Percentiles rank a stretch among this genome's conserved stretches.
Evolutionary conservation across 2,888 invertebrate genomes (phyloP).

Genomic region (Choristoneura rosaceana): DNA sequence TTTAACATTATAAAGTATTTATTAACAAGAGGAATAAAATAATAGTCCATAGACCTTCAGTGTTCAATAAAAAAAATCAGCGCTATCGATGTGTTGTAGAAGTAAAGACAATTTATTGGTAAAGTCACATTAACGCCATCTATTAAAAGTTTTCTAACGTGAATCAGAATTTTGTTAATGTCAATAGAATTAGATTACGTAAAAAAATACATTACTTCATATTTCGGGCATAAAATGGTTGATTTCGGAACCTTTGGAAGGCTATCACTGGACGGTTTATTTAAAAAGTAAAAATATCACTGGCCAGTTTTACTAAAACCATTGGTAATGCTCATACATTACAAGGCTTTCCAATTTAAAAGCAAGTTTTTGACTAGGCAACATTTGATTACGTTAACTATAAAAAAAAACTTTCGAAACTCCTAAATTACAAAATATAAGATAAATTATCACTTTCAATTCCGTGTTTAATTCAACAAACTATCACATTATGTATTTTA

Average conservation of each 20-base stretch:
- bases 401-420: background rate
- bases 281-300: constrained; percentile 14
- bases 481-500: constrained; percentile 13
- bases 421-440: constrained; percentile 1
- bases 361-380: constrained; percentile 14
- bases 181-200: background rate
- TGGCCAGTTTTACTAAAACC: constrained; percentile 17
- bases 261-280: background rate
- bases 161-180: background rate
- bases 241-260: background rate
- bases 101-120: background rate
- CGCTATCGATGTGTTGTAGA: background rate
- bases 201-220: background rate
- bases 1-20: background rate
- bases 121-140: background rate
- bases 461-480: constrained; percentile 12
- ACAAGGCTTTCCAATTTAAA: background rate
- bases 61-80: background rate
- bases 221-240: background rate
- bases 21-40: background rate
- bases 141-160: background rate
- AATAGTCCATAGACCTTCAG: background rate
- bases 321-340: background rate
- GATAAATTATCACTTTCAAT: background rate
- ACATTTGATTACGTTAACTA: constrained; percentile 9